These are phyloP conservation scores for Sebastes ruberrimus DNA, from an alignment of 2,797 vertebrate genomes.

Conservation along the genomic window DNA sequence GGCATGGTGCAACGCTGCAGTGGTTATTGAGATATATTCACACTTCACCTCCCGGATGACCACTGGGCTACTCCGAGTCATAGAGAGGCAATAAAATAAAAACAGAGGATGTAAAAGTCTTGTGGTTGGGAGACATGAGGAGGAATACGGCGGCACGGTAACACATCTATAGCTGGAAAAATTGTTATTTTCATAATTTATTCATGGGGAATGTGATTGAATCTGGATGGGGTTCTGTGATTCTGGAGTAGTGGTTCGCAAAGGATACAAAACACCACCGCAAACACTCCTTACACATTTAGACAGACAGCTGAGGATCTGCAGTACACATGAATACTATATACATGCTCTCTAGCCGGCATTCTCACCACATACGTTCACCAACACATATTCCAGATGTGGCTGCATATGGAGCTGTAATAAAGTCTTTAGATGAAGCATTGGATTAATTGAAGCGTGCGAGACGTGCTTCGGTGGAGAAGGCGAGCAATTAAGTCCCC, in stretches of 20 bases:
- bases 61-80: slow-evolving; percentile 36
- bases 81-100: slow-evolving; percentile 48
- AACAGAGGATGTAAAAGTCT: slow-evolving; percentile 40
- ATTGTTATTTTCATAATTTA: slow-evolving; percentile 74
- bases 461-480: slow-evolving; percentile 62
- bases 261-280: slow-evolving; percentile 6
- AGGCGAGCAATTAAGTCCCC: slow-evolving; percentile 75
- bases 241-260: slow-evolving; percentile 37
- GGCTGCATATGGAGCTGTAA: slow-evolving; percentile 75
- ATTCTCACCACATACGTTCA: slow-evolving; percentile 12
- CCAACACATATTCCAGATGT: slow-evolving; percentile 62
- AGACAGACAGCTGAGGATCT: slow-evolving; percentile 23
- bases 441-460: slow-evolving; percentile 77
- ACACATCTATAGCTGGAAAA: slow-evolving; percentile 53
- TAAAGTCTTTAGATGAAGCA: slow-evolving; percentile 76
- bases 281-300: slow-evolving; percentile 8
- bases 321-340: not conserved
- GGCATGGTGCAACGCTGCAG: slow-evolving; percentile 18
- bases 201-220: slow-evolving; percentile 74
- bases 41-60: slow-evolving; percentile 68
- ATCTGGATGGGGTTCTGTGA: slow-evolving; percentile 54
- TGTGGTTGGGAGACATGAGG: slow-evolving; percentile 14
- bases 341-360: not conserved
- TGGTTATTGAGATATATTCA: slow-evolving; percentile 71
- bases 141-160: slow-evolving; percentile 26